Percentiles rank a stretch among this genome's conserved stretches.
Conservation (phyloP, 2,113 vertebrate genomes). For the Phycodurus eques region DNA sequence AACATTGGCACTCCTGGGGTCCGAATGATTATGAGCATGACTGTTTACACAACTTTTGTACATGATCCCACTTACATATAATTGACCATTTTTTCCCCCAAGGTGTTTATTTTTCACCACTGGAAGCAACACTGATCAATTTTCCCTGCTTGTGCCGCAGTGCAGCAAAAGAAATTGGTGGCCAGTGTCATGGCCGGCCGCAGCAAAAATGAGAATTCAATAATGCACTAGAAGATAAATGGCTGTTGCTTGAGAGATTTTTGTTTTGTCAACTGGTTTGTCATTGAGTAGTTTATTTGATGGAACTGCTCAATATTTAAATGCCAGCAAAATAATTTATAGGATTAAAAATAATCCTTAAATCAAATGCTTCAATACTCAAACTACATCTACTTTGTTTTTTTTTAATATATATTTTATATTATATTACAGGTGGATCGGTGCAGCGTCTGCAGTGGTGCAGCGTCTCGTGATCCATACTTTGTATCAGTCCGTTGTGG, state of each 20-base stretch:
- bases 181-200: background rate
- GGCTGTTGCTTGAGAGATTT: background rate
- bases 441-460: no score
- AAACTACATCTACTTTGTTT: background rate
- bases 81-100: background rate
- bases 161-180: background rate
- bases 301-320: background rate
- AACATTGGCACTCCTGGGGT: no score
- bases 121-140: background rate
- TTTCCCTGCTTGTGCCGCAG: background rate
- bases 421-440: no score
- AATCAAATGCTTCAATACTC: background rate
- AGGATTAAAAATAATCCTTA: background rate
- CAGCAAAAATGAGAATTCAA: background rate
- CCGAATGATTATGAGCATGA: no score
- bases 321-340: background rate
- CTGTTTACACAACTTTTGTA: no score
- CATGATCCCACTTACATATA: background rate
- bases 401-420: no score
- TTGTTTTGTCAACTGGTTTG: background rate
- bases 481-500: no score
- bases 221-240: constrained; percentile 1
- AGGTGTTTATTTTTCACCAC: background rate
- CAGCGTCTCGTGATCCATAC: no score
- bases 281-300: background rate